Base-by-base conservation (phyloP, 2,797 vertebrate species). In the Danio choprae region DNA sequence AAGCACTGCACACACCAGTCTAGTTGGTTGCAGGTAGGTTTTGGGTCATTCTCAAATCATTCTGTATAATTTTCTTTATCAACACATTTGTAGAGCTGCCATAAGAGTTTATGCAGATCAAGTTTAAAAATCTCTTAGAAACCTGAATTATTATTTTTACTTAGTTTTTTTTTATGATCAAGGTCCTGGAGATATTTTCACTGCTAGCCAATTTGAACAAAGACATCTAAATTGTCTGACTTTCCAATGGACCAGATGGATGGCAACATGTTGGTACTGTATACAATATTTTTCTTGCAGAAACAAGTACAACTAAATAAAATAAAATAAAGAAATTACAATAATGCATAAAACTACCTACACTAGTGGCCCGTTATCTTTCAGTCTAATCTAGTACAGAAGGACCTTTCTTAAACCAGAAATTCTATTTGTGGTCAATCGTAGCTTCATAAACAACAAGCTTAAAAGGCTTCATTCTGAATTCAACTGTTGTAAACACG, bases 401-500 rank as follows among this genome's bases (percentile, higher is more conserved):
- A 55, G 16, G 20, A 36, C 6, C 20, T 58, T 51, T 43, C 20
- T 65, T n/a, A n/a, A 65, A 12, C 6, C 38, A 59, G 43, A 48
- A 13, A n/a, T 36, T 60, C 8, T 74, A 22, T 55, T 55, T 77
- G 50, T 67, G 50, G 51, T 6, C 63, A 46, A 5, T 46, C 38
- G 51, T 15, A 77, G 62, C 40, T 77, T 20, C 46, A 50, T 65
- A 67, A 56, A 65, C 50, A 77, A 29, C 40, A 29, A 67, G 20
- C 51, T 46, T 15, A 29, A 65, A 50, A 46, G 56, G 63, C 9
- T 10, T 67, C 18, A 67, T 48, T 77, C 10, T 13, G 20, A 67
- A 46, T 67, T 77, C 50, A 56, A 6, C 41, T 11, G 50, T 77
- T 67, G 62, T 44, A 77, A 77, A 77, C 74, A 53, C 36, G 48